Percentiles rank a stretch among this genome's conserved stretches.
Conservation (phyloP, 2,113 vertebrate genomes). For the Tupaia chinensis region DNA sequence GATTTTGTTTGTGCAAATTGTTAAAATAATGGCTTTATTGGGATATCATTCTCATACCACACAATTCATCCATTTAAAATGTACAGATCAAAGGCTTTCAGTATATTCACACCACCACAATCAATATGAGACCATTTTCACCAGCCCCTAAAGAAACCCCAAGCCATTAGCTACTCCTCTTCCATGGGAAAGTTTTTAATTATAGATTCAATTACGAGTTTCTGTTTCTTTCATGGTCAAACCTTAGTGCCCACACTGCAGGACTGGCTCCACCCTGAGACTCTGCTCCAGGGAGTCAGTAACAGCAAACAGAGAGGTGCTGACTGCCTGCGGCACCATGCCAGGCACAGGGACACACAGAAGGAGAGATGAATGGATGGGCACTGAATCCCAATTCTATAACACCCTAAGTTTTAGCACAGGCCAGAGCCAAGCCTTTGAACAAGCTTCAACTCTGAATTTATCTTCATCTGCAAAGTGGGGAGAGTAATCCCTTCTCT, state of each 20-base stretch:
- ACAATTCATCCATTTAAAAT: not conserved
- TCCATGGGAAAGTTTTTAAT: not conserved
- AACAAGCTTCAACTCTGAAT: constrained; percentile 11
- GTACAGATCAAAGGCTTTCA: not conserved
- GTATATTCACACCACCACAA: not conserved
- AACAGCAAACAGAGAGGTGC: not conserved
- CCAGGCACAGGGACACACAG: not conserved
- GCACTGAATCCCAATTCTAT: not conserved
- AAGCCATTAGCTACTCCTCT: not conserved
- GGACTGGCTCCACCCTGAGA: not conserved
- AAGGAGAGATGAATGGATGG: not conserved
- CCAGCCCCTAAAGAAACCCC: not conserved
- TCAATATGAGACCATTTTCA: not conserved
- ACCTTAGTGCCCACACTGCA: not conserved
- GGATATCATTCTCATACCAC: not conserved
- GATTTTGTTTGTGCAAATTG: not conserved
- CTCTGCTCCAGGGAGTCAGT: not conserved
- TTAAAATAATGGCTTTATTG: not conserved
- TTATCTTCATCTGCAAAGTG: not conserved
- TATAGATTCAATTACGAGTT: not conserved
- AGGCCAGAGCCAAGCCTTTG: not conserved
- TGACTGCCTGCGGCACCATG: not conserved
- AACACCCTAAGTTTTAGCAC: not conserved
- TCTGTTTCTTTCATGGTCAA: constrained; percentile 4
- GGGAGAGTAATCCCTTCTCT: not conserved